Base-by-base conservation (phyloP, 1,140 invertebrate species). In the Papilio helenus region DNA sequence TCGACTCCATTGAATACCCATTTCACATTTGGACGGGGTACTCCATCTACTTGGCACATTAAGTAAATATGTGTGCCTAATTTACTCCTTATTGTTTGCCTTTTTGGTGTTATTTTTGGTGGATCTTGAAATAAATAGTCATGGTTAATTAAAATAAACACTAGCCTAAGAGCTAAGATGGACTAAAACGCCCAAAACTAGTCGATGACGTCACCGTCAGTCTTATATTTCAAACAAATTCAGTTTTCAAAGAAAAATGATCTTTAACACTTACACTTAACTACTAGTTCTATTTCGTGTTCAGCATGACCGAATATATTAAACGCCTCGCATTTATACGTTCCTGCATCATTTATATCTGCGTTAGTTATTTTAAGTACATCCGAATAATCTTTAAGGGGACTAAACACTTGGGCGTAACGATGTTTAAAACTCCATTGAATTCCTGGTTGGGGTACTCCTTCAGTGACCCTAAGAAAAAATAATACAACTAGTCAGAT, bases 281-380 rank as follows among this genome's bases (percentile, higher is more conserved):
- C 81, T 29, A 77, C 72, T n/a, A 86, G 26, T 14, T 76, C 14
- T 7, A 80, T 83, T n/a, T 83, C 65, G 39, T 83, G 81, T 29
- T 23, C 10, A 44, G 83, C 88, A 20, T 23, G 26, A 2, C 85
- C 85, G 29, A 79, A 49, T 16, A 71, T 42, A 79, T 89, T 89
- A 10, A 26, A 12, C 14, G 83, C 88, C 4, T 77, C 44, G 80
- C 88, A 89, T 80, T 44, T 83, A 49, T 85, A 86, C 26, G 72
- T 65, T 1, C 86, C 87, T 26, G 44, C 71, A 79, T 82, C 46
- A 0, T 81, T 61, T 78, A 34, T 14, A 20, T 71, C 68, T 58
- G 83, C 76, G 65, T 74, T 42, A 74, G 68, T 55, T 79, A 86
- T 81, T 72, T 76, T 42, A 65, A 79, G 12, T 26, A 26, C 18